Conservation (phyloP, 1,140 invertebrate species). For the Diabrotica undecimpunctata region DNA sequence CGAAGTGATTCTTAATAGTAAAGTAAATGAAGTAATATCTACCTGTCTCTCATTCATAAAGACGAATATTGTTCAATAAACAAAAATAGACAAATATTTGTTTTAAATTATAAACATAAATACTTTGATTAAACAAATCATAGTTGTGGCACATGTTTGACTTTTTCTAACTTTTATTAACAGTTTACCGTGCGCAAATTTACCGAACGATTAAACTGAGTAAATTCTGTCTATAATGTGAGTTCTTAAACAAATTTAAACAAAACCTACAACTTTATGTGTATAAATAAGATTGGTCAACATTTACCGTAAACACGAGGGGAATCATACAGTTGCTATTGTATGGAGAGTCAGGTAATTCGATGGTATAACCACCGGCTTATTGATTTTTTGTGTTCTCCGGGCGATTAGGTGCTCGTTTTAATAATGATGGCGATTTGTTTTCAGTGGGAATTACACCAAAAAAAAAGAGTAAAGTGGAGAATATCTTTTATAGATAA, state of each 20-base stretch:
- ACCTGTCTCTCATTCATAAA: constrained; percentile 4
- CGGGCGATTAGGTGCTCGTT: too few relatives aligned
- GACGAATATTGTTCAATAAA: constrained; percentile 17
- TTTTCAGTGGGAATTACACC: too few relatives aligned
- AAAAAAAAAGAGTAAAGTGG: too few relatives aligned
- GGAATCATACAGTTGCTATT: constrained; percentile 20
- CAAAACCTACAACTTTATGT: constrained; percentile 23
- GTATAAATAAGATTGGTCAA: constrained; percentile 32
- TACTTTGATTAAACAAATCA: constrained; percentile 22
- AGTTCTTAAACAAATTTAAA: constrained; percentile 15
- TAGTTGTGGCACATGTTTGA: constrained; percentile 25
- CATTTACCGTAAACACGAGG: constrained; percentile 29
- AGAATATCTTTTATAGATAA: too few relatives aligned
- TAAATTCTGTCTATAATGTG: constrained; percentile 21
- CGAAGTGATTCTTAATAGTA: background rate
- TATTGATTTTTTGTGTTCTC: constrained; percentile 6
- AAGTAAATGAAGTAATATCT: constrained; percentile 5
- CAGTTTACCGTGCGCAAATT: constrained; percentile 36
- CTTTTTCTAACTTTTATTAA: constrained; percentile 31
- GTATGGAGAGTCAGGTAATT: constrained; percentile 8
- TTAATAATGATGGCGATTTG: too few relatives aligned
- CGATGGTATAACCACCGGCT: background rate
- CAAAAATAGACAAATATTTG: constrained; percentile 28
- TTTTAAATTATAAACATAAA: constrained; percentile 24
- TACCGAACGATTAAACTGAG: constrained; percentile 34